phyloP scores from a whole-genome alignment of 2,113 vertebrate genomes.

The Misgurnus mizolepis region DNA sequence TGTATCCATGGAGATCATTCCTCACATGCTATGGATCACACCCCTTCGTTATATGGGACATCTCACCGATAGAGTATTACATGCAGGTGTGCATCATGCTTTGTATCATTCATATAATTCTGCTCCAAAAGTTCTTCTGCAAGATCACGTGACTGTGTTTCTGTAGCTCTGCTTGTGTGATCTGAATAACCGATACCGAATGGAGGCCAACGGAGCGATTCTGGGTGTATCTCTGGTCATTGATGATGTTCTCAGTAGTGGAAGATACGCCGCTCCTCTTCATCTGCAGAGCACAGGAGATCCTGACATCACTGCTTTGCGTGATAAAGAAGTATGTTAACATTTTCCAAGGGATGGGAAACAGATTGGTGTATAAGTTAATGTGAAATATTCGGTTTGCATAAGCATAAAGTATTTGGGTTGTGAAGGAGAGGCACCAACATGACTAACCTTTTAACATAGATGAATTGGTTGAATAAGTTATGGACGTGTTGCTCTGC shows the following conservation, averaged over 20 bases:
- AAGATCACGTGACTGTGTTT: neutral
- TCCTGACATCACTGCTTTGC: neutral
- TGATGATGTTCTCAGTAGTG: constrained; percentile 71
- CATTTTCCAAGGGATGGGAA: neutral
- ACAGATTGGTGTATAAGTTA: too few species aligned
- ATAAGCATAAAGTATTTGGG: too few species aligned
- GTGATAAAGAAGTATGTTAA: constrained; percentile 53
- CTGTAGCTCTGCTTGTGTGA: constrained; percentile 73
- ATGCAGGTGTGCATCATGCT: constrained; percentile 73
- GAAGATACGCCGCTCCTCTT: constrained; percentile 42
- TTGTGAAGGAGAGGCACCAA: too few species aligned
- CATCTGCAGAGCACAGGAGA: constrained; percentile 33
- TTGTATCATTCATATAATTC: neutral
- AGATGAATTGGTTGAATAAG: too few species aligned
- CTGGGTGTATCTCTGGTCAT: constrained; percentile 67
- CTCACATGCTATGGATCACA: constrained; percentile 68
- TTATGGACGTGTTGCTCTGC: too few species aligned
- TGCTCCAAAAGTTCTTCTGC: neutral
- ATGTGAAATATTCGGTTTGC: too few species aligned
- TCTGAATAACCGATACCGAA: constrained; percentile 63
- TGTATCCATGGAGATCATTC: constrained; percentile 79
- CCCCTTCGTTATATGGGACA: constrained; percentile 66
- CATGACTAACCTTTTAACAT: too few species aligned
- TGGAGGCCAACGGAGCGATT: constrained; percentile 70
- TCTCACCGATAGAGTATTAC: constrained; percentile 71